A percentile compares a stretch with the other conserved stretches of the same genome.
Evolutionary conservation across 2,888 invertebrate genomes (phyloP).

Genomic region (Eristalis tenax): DNA sequence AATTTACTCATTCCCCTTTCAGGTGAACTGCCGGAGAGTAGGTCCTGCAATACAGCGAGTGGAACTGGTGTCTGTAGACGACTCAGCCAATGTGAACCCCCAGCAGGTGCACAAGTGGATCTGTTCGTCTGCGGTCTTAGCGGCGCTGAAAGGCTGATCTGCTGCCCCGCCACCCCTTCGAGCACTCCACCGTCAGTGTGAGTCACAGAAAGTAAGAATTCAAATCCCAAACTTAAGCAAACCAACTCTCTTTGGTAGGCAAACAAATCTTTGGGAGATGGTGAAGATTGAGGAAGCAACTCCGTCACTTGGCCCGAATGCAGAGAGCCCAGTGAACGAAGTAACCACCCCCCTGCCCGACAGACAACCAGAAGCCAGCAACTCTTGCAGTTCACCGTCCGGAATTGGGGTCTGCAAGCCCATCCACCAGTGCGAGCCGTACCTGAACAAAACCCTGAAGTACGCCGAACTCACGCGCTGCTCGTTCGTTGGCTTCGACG

Average conservation of each 20-base stretch:
- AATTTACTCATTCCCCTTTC: too few relatives aligned
- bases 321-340: background rate
- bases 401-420: background rate
- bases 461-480: slow-evolving; percentile 74
- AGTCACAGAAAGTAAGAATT: too few relatives aligned
- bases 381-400: background rate
- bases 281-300: background rate
- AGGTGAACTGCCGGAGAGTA: too few relatives aligned
- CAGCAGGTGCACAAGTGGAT: too few relatives aligned
- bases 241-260: background rate
- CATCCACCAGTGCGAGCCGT: background rate
- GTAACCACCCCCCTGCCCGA: background rate
- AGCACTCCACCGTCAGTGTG: too few relatives aligned
- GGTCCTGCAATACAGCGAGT: too few relatives aligned
- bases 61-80: too few relatives aligned
- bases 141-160: too few relatives aligned
- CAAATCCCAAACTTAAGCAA: too few relatives aligned
- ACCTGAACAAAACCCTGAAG: background rate
- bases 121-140: too few relatives aligned
- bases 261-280: background rate
- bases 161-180: too few relatives aligned
- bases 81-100: too few relatives aligned
- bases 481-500: slow-evolving; percentile 73
- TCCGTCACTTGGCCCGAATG: background rate
- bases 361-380: background rate